Percentiles rank a stretch among this genome's conserved stretches.
phyloP scores from a whole-genome alignment of 2,888 invertebrate genomes.

The Sarcophaga variegata region DNA sequence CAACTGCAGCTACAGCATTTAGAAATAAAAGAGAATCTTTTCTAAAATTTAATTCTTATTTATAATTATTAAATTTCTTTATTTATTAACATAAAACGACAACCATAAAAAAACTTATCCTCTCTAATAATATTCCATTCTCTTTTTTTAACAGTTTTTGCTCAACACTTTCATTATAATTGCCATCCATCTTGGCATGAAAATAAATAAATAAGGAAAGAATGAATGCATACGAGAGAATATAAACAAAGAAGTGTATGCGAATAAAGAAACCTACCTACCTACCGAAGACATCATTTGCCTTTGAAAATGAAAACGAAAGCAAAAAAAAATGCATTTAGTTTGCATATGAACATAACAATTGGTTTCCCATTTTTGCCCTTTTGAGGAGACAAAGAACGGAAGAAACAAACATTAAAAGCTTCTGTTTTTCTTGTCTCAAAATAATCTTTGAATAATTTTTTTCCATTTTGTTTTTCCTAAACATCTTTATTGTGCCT shows the following conservation, averaged over 20 bases:
- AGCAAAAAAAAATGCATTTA: constrained; percentile 27
- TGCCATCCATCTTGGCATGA: neutral
- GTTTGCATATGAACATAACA: neutral
- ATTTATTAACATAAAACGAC: no score
- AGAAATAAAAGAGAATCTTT: neutral
- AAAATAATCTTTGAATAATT: neutral
- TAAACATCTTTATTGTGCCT: constrained; percentile 25
- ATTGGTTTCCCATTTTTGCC: neutral
- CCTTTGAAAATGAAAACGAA: neutral
- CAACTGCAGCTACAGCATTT: constrained; percentile 10
- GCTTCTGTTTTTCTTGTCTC: constrained; percentile 41
- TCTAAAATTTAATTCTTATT: neutral
- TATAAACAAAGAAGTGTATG: constrained; percentile 13
- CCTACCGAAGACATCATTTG: constrained; percentile 37
- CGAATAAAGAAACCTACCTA: neutral
- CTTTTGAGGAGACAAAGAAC: no score
- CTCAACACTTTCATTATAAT: constrained; percentile 5
- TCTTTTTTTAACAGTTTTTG: neutral
- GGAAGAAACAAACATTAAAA: constrained; percentile 31
- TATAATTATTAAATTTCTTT: no score
- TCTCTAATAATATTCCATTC: no score
- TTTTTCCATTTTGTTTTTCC: constrained; percentile 6
- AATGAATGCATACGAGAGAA: neutral
- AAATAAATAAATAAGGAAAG: neutral
- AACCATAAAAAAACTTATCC: no score